phyloP scores from a whole-genome alignment of 2,797 vertebrate genomes.

The Onychomys torridus region DNA sequence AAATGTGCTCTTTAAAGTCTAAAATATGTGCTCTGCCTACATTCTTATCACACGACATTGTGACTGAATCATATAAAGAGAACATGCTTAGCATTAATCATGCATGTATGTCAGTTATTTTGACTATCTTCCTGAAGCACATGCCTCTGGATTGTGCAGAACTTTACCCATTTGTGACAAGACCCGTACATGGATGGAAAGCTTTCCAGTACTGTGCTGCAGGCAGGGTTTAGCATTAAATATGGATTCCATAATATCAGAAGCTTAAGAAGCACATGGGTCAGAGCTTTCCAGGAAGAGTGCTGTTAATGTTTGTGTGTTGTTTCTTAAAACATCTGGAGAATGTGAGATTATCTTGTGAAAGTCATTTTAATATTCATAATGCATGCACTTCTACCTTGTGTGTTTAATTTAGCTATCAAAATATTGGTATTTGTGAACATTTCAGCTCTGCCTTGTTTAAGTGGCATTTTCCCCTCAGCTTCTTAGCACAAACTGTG shows the following conservation, averaged over 20 bases:
- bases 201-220: accelerated
- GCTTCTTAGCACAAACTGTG: constrained; percentile 26
- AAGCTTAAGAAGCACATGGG: not conserved
- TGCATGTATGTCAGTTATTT: not conserved
- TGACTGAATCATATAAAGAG: not conserved
- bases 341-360: not conserved
- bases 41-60: not conserved
- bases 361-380: constrained; percentile 37
- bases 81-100: not conserved
- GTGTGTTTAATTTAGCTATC: not conserved
- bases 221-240: not conserved
- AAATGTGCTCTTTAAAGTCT: not conserved
- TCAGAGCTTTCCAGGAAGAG: not conserved
- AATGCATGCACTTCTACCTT: not conserved
- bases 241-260: not conserved
- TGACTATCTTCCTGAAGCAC: accelerated
- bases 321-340: not conserved
- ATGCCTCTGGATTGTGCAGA: not conserved
- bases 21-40: not conserved
- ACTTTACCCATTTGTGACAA: not conserved
- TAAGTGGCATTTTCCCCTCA: constrained; percentile 38
- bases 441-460: not conserved
- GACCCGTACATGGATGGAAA: accelerated
- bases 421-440: not conserved
- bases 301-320: not conserved